Evolutionary conservation across 2,113 vertebrate species (phyloP).

Genomic region (Fregata magnificens): DNA sequence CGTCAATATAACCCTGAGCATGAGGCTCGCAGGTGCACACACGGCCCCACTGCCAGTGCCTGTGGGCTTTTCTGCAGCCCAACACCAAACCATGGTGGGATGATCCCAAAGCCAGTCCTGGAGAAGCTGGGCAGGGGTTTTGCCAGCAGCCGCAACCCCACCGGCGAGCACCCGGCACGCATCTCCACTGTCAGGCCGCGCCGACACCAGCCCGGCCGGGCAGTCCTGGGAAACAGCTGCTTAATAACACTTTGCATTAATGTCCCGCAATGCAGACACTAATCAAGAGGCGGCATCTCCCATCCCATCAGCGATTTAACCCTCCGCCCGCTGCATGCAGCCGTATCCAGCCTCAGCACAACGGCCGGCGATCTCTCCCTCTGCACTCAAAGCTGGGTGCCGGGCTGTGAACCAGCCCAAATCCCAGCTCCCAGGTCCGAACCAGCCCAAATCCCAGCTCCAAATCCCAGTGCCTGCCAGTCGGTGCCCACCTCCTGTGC

Average conservation of each 20-base stretch:
- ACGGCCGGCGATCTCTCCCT: fast-evolving
- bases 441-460: not conserved
- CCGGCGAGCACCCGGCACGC: fast-evolving
- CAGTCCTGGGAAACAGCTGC: not conserved
- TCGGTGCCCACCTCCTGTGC: fast-evolving
- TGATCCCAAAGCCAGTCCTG: fast-evolving
- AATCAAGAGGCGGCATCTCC: not conserved
- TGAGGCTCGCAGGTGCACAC: not conserved
- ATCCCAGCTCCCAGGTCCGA: not conserved
- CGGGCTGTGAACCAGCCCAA: not conserved
- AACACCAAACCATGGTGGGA: fast-evolving
- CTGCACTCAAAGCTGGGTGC: fast-evolving
- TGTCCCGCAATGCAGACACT: not conserved
- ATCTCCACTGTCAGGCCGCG: fast-evolving
- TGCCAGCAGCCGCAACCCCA: fast-evolving
- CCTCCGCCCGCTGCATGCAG: fast-evolving
- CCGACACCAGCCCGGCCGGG: not conserved
- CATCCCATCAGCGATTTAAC: not conserved
- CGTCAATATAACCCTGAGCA: fast-evolving
- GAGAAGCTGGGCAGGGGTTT: not conserved
- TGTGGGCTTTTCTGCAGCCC: not conserved
- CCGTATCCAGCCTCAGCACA: fast-evolving
- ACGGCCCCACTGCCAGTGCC: fast-evolving
- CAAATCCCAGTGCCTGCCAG: fast-evolving
- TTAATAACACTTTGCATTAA: not conserved